Evolutionary conservation across 1,140 invertebrate genomes (phyloP), one percentile per base, ranked within the genome.

Genomic region (Diabrotica undecimpunctata): DNA sequence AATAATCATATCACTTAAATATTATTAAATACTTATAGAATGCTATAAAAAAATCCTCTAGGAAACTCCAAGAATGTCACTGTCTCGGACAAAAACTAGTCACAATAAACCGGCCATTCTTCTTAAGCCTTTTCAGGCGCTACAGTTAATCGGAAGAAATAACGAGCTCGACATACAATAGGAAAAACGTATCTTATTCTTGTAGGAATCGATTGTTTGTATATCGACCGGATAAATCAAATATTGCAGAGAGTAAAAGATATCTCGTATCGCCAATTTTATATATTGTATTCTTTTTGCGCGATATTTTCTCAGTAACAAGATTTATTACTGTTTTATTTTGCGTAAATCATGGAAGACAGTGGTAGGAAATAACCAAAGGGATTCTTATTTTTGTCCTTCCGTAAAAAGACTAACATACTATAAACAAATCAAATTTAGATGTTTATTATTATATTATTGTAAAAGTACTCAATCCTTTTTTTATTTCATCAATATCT

Each of bases 111-210:
- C 68, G 71, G 73, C 65, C 66, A 55, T 61, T 66, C 69, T 72
- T 73, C 71, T 69, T 70, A 57, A 72, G 66, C 73, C 73, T 72
- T 74, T 73, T 74, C 71, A 71, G 68, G 69, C 64, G 68, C 68
- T 72, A 74, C 71, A 72, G 70, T 73, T 71, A 74, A 70, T 73
- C 73, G 73, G 73, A 74, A 74, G 73, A 74, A 72, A 72, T 71
- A 71, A 69, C 69, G 69, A 72, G 69, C 64, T 46, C 41, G 51
- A 63, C 65, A 66, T 55, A 70, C 68, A 68, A 68, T 68, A 65
- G 66, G 66, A 70, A 72, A 68, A 72, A 72, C 62, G 35, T 65
- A 65, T 53, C 59, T 61, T 52, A 62, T 62, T 65, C 63, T 62
- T 67, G 64, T 66, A 53, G 54, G 64, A 54, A 62, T 65, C 67